Evolutionary conservation across 2,113 vertebrate species (phyloP), one percentile per base, ranked within the genome.

Genomic region (Mustela lutreola): DNA sequence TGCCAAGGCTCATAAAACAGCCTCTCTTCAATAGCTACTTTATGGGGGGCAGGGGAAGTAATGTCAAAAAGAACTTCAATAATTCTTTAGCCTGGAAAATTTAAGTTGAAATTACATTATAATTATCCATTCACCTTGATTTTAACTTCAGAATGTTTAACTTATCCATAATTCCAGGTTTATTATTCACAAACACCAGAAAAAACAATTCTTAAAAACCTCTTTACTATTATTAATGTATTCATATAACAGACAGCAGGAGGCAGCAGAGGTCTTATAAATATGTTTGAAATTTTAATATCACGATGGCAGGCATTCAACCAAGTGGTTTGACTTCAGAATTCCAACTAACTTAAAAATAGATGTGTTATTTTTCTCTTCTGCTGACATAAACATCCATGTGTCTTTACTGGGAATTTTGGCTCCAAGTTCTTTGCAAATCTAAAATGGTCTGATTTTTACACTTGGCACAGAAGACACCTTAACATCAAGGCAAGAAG

Each of bases 311-410:
- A 97, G 80, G 26, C 97, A 5, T 22, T 97, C 88, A 83, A 95
- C 93, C 97, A 79, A 97, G 92, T 71, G 97, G 95, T 94, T 56
- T 95, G 98, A 98, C 97, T 96, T 91, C 97, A 96, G 98, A 99
- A 99, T 99, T 99, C 99, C 99, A 99, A 95, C 97, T 31, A 78
- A 92, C 98, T 99, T 99, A 99, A 99, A 99, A 99, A 99, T 99
- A 99, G 99, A 99, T 83, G 98, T 98, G 99, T 98, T 99, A 98
- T 99, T 99, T 99, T 98, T 98, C 99, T 98, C 98, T 98, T 96
- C 98, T 98, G 99, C 99, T 99, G 99, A 99, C 99, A 99, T 60
- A 97, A 98, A 99, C 98, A 98, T 96, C 98, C 98, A 98, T 98
- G 99, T 98, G 92, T 98, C 86, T 93, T 92, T 31, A 97, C 19